Conservation (phyloP, 2,113 vertebrate genomes). For the Antechinus stuartii region DNA sequence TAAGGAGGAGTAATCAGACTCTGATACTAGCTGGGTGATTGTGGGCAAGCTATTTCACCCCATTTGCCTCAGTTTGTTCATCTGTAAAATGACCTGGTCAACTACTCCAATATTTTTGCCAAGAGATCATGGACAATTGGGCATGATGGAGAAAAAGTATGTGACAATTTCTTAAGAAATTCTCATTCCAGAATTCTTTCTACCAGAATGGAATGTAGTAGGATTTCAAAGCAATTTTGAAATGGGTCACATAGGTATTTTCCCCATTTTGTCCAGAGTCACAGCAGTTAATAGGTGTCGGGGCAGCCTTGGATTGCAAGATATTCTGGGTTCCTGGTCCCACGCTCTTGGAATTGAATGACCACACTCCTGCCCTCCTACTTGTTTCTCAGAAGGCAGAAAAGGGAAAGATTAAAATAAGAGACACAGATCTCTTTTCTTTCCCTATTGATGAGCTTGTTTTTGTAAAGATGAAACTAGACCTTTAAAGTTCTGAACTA, state of each 20-base stretch:
- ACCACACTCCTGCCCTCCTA: fast-evolving
- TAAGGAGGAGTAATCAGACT: neutral
- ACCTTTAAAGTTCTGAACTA: neutral
- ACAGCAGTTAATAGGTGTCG: neutral
- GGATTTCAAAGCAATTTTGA: neutral
- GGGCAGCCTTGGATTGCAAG: neutral
- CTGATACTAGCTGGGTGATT: neutral
- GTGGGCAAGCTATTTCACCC: neutral
- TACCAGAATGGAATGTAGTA: neutral
- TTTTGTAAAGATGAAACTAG: neutral
- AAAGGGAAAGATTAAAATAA: neutral
- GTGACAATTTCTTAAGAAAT: neutral
- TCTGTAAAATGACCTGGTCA: neutral
- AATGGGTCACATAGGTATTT: neutral
- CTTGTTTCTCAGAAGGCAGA: neutral
- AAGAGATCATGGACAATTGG: neutral
- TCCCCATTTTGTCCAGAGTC: neutral
- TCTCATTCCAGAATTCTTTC: neutral
- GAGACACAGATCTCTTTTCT: neutral
- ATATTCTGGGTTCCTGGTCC: neutral
- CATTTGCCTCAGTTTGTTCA: neutral
- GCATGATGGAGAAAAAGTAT: neutral
- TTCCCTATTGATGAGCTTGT: neutral
- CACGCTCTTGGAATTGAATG: neutral
- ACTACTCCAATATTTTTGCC: neutral